Percentiles rank a stretch among this genome's conserved stretches.
Conservation (phyloP, 2,888 invertebrate genomes). For the Bombylius discolor region DNA sequence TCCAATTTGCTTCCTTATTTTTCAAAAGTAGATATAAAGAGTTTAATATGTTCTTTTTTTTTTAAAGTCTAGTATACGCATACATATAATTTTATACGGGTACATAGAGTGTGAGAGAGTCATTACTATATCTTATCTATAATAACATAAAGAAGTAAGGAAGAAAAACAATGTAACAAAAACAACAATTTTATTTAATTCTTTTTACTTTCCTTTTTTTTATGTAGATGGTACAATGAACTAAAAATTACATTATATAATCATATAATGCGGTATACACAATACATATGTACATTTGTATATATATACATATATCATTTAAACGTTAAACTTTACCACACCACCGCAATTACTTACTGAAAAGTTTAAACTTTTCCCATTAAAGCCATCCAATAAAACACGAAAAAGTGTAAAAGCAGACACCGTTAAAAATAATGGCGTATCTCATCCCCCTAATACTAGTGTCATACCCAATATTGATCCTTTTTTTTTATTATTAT, state of each 20-base stretch:
- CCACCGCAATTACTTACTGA: constrained; percentile 18
- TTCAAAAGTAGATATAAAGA: no score
- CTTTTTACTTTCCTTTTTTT: background rate
- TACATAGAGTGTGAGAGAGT: no score
- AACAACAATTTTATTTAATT: background rate
- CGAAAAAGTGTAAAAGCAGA: background rate
- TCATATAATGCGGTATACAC: no score
- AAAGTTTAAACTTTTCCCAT: constrained; percentile 20
- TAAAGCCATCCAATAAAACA: constrained; percentile 17
- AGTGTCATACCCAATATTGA: no score
- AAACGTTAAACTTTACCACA: background rate
- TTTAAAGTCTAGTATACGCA: no score
- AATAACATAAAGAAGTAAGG: no score
- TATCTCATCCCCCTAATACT: background rate
- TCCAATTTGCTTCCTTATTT: constrained; percentile 3
- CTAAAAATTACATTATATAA: no score
- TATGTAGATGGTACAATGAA: background rate
- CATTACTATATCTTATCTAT: no score
- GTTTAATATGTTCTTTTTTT: no score
- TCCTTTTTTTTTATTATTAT: no score
- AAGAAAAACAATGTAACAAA: no score
- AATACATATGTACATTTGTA: background rate
- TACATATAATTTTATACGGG: no score
- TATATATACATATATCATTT: background rate
- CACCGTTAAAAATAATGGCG: background rate